These are phyloP conservation scores for Tetramorium alpestre DNA, from an alignment of 1,140 invertebrate genomes.

Conservation along the genomic window DNA sequence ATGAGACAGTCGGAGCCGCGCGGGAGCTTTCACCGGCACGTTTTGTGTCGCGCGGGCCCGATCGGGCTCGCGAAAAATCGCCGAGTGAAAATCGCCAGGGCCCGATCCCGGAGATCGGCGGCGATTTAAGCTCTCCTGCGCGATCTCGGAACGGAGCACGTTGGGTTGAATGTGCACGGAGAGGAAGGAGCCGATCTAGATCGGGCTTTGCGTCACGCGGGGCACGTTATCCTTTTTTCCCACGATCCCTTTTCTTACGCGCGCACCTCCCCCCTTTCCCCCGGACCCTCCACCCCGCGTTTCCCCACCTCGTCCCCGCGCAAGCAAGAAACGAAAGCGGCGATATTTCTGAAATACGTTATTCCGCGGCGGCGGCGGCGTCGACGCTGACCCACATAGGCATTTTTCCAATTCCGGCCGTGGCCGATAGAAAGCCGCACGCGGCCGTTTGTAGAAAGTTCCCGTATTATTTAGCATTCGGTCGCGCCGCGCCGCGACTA, in stretches of 20 bases:
- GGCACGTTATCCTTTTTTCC: slow-evolving; percentile 30
- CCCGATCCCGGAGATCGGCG: slow-evolving; percentile 28
- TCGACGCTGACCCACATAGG: slow-evolving; percentile 80
- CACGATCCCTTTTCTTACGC: slow-evolving; percentile 29
- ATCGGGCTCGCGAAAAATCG: slow-evolving; percentile 63
- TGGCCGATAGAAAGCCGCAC: slow-evolving; percentile 81
- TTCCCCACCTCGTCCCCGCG: not conserved
- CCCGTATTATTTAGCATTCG: slow-evolving; percentile 83
- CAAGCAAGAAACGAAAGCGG: slow-evolving; percentile 76
- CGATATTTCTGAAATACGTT: slow-evolving; percentile 80
- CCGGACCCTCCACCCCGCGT: too few species aligned
- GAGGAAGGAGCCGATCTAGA: not conserved
- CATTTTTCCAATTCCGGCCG: slow-evolving; percentile 82
- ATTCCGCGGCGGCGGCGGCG: slow-evolving; percentile 63
- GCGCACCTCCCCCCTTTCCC: not conserved
- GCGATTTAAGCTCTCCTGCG: slow-evolving; percentile 6
- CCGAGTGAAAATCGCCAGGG: slow-evolving; percentile 58
- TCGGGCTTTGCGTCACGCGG: slow-evolving; percentile 50
- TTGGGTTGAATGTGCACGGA: too few species aligned
- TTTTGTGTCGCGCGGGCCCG: slow-evolving; percentile 41
- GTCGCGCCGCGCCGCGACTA: slow-evolving; percentile 68
- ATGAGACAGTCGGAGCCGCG: slow-evolving; percentile 31
- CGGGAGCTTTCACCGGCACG: slow-evolving; percentile 68
- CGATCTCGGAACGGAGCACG: not conserved
- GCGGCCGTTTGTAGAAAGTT: slow-evolving; percentile 82